Evolutionary conservation across 2,797 vertebrate genomes (phyloP), one percentile per base, ranked within the genome.

Genomic region (Spondyliosoma cantharus): DNA sequence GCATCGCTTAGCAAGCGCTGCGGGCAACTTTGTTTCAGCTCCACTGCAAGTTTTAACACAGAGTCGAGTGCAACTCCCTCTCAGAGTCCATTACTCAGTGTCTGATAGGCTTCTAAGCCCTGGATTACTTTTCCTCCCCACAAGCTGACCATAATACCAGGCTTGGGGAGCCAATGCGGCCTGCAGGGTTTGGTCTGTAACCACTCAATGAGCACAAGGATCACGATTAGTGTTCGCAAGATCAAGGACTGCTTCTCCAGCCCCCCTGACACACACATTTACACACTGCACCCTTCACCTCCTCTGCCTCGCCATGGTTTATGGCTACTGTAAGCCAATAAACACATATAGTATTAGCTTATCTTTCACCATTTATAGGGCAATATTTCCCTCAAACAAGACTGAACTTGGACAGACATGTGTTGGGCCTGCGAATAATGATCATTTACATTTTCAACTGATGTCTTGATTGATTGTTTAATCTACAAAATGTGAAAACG

Each of bases 71-170:
- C 43, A 80, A 58, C 82, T 89, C 81, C 68, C 53, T 62, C 83
- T 68, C 73, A 0, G 63, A 72, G 82, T 89, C 87, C 83, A 87
- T 90, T 90, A 87, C 81, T 92, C 85, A 80, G 71, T 60, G 87
- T 83, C 79, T 84, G 78, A 86, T 88, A 83, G 80, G 87, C 78
- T 71, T 82, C 81, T 86, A 85, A 92, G 63, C 80, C 81, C 81
- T 43, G 78, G 86, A 87, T 92, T 92, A 90, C 90, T 84, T 87
- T 91, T 77, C 72, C 76, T 86, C 25, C 71, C 92, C 92, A 81
- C 93, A 94, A 87, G 74, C 82, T 91, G 91, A 94, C 93, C 93
- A 93, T 94, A 94, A 94, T 94, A 91, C 80, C 85, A 92, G 91
- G 89, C 76, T 91, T 91, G 91, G 86, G 85, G 71, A 90, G 90